These are phyloP conservation scores for Sebastolobus alascanus DNA, from an alignment of 2,797 vertebrate species.

Conservation along the genomic window DNA sequence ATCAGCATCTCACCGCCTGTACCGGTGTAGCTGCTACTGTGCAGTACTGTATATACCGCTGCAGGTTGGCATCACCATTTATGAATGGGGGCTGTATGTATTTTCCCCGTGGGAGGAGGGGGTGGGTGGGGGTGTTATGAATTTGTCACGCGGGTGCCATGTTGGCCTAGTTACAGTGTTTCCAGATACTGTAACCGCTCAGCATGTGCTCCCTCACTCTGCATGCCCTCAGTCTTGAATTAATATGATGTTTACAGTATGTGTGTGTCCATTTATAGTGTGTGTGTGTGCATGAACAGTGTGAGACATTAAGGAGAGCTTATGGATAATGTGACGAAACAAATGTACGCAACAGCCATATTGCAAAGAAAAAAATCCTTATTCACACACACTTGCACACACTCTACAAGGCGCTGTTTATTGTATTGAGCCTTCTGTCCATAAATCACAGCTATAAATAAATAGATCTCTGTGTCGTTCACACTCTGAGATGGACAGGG, in stretches of 20 bases:
- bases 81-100: constrained; percentile 59
- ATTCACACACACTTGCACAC: not conserved
- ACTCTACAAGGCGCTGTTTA: not conserved
- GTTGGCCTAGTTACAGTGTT: constrained; percentile 73
- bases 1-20: constrained; percentile 6
- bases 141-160: constrained; percentile 74
- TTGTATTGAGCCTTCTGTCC: constrained; percentile 5
- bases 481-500: constrained; percentile 17
- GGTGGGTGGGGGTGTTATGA: constrained; percentile 38
- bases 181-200: constrained; percentile 42
- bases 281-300: not conserved
- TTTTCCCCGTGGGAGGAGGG: constrained; percentile 44
- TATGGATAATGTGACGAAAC: constrained; percentile 12
- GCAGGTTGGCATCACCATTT: constrained; percentile 62
- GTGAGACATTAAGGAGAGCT: constrained; percentile 2
- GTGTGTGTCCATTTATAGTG: not conserved
- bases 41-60: constrained; percentile 9
- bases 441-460: constrained; percentile 45
- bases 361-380: not conserved
- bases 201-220: constrained; percentile 15
- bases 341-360: constrained; percentile 1
- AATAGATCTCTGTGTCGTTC: constrained; percentile 23
- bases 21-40: constrained; percentile 6
- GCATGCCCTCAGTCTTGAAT: constrained; percentile 28
- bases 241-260: constrained; percentile 26